Evolutionary conservation across 2,888 invertebrate genomes (phyloP), one percentile per base, ranked within the genome.

Genomic region (Stenichneumon culpator): DNA sequence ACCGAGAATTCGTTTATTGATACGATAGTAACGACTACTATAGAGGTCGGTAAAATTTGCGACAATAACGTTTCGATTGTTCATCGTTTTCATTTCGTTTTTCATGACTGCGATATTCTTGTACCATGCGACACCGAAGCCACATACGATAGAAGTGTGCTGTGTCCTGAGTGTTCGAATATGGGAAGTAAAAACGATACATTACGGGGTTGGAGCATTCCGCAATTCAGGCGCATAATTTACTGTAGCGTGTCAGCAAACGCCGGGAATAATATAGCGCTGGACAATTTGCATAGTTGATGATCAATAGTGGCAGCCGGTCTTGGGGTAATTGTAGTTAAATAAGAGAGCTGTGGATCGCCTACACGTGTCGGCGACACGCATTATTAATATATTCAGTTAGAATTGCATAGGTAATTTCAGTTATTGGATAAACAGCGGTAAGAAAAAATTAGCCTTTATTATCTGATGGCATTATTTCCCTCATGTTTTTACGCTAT

Each of bases 201-300:
- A 52, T 52, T 16, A n/a, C 52, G n/a, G n/a, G n/a, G 5, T 16
- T 16, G 52, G n/a, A 3, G 52, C 2, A n/a, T 19, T 52, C 14
- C 52, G n/a, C 4, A n/a, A n/a, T 52, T 52, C 52, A 39, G 39
- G n/a, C 52, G 6, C n/a, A 52, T 52, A 5, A 39, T 19, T 6
- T 0, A 52, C 16, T 52, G 52, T 52, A 4, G 52, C 52, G 52
- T n/a, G 52, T 6, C 16, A n/a, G 16, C 14, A 52, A 52, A 52
- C n/a, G n/a, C 52, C 5, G 52, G 0, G n/a, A 52, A 52, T 52
- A 3, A 19, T n/a, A 52, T 39, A 39, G 5, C n/a, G 52, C n/a
- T 52, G n/a, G 52, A n/a, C 52, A 52, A n/a, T 19, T 52, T 52
- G 52, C 52, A 52, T 52, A 52, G 52, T 52, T 52, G 52, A 52